Base-by-base conservation (phyloP, 2,888 invertebrate species). In the Ophonus ardosiacus region DNA sequence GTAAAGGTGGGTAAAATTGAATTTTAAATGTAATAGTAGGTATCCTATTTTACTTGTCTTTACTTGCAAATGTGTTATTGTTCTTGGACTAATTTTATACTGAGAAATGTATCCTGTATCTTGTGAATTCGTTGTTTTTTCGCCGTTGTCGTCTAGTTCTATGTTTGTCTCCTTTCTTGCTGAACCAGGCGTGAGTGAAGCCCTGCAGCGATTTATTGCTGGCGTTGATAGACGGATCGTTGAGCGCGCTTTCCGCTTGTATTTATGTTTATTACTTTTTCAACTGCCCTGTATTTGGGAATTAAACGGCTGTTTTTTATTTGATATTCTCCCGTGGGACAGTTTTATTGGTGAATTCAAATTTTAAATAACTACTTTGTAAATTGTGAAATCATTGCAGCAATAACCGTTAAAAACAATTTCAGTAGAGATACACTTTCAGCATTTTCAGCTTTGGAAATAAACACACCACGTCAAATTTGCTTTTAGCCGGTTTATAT, bases 241-340 rank as follows among this genome's bases (percentile, higher is more conserved):
- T 74, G 71, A 74, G 17, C 40, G 68, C 51, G 71, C 51, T 40
- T 18, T 43, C 43, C 40, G 71, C 13, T 74, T 74, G 43, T 43
- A 43, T 74, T 74, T 74, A 74, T 74, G 71, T 74, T 74, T 74
- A 74, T 51, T 74, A 74, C 71, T 74, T 74, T 74, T 74, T 74
- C 71, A 74, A 74, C 71, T 74, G 71, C 43, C 43, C 71, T 74
- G 43, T 74, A 74, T 74, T 74, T 43, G 71, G 43, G 68, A 68
- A 74, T 68, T 18, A 74, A 40, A 74, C 40, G 40, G 71, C 71
- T 74, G 71, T 74, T 74, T 74, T 74, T 74, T 74, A 74, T 74
- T 74, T 74, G 71, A 74, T 74, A 74, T 74, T 40, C 13, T 15
- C 17, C 21, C 43, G 17, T 10, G 71, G 71, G 71, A 74, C 71